A percentile compares a stretch with the other conserved stretches of the same genome.
Evolutionary conservation across 2,888 invertebrate species (phyloP).

Genomic region (Rhingia campestris): DNA sequence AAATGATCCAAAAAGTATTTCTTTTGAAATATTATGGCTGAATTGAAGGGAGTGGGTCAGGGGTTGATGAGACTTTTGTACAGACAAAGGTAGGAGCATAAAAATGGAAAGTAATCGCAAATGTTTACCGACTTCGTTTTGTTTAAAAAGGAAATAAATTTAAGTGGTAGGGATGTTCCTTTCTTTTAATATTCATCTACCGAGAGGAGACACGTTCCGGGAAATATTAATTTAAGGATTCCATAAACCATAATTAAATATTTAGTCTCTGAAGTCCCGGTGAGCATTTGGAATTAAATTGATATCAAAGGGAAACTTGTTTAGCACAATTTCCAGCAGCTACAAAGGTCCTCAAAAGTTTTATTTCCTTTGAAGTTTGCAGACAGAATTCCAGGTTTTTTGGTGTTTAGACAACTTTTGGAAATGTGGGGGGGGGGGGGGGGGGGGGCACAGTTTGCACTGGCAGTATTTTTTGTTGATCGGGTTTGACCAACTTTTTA

Average conservation of each 20-base stretch:
- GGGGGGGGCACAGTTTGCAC: too few relatives aligned
- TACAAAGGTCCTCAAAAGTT: too few relatives aligned
- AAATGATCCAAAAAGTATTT: not conserved
- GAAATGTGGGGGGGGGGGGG: too few relatives aligned
- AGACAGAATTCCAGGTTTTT: too few relatives aligned
- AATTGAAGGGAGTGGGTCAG: constrained; percentile 23
- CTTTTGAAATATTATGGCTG: constrained; percentile 47
- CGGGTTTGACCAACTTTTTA: too few relatives aligned
- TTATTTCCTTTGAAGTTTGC: too few relatives aligned
- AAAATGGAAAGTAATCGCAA: constrained; percentile 9
- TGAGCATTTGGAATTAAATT: not conserved
- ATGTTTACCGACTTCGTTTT: constrained; percentile 10
- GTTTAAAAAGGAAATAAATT: constrained; percentile 39
- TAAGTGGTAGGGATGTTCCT: not conserved
- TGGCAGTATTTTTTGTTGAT: too few relatives aligned
- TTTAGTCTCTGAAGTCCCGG: not conserved
- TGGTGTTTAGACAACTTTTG: too few relatives aligned
- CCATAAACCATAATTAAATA: constrained; percentile 25
- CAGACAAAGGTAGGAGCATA: not conserved
- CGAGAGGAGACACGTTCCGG: not conserved
- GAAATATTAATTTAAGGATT: constrained; percentile 28
- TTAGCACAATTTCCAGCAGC: too few relatives aligned
- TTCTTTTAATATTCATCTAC: not conserved
- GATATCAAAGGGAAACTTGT: not conserved
- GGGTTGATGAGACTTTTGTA: not conserved